Conservation (phyloP, 2,797 vertebrate species). For the Gymnoscopelus braueri region DNA sequence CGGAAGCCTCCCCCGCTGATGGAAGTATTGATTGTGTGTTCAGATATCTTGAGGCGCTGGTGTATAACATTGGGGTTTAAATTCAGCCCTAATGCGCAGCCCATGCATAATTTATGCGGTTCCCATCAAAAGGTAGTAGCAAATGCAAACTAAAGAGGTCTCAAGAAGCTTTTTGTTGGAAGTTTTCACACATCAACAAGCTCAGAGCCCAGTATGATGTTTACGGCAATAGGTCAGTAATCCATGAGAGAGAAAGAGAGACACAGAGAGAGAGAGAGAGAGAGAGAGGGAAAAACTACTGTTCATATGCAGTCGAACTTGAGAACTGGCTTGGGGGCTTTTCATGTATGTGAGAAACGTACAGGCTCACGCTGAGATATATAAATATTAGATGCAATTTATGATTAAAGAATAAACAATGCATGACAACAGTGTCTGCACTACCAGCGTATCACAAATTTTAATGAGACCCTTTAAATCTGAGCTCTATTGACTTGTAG, state of each 20-base stretch:
- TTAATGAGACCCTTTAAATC: conserved; percentile 57
- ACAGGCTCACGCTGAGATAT: conserved; percentile 26
- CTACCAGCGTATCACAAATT: conserved; percentile 15
- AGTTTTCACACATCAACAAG: conserved; percentile 79
- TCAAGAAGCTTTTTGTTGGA: conserved; percentile 76
- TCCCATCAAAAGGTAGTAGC: conserved; percentile 81
- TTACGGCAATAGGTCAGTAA: conserved; percentile 57
- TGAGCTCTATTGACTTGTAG: conserved; percentile 44
- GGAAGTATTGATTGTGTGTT: conserved; percentile 83
- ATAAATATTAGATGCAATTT: conserved; percentile 39
- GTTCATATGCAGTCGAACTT: conserved; percentile 17
- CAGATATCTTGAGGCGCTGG: conserved; percentile 82
- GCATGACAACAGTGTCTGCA: conserved; percentile 7
- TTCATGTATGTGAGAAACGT: conserved; percentile 36
- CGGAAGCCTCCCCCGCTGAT: conserved; percentile 76
- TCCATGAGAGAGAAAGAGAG: conserved; percentile 24
- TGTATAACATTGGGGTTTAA: conserved; percentile 82
- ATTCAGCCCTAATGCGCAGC: conserved; percentile 76
- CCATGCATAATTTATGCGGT: conserved; percentile 82
- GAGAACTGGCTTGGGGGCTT: conserved; percentile 7
- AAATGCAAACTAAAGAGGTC: conserved; percentile 74
- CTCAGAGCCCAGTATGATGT: conserved; percentile 63
- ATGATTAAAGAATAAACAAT: conserved; percentile 28
- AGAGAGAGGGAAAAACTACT: conserved; percentile 8
- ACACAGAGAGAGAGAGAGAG: not conserved